Conservation (phyloP, 2,113 vertebrate genomes). For the Poecile atricapillus region DNA sequence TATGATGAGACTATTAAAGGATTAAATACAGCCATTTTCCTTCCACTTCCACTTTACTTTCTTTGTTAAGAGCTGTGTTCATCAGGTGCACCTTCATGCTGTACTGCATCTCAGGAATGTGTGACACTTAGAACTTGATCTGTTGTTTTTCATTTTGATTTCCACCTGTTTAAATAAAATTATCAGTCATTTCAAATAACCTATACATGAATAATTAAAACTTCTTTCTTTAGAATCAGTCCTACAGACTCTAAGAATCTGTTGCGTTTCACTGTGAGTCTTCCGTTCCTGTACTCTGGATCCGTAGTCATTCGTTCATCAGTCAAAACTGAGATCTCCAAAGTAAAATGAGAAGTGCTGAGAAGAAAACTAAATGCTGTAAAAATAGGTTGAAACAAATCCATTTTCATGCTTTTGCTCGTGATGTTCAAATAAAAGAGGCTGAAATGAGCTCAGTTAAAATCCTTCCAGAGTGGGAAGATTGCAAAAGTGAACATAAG, state of each 20-base stretch:
- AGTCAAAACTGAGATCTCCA: neutral
- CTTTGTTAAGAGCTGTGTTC: neutral
- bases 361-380: neutral
- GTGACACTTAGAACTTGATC: neutral
- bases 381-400: slow-evolving; percentile 46
- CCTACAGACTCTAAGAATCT: neutral
- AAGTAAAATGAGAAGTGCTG: neutral
- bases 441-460: neutral
- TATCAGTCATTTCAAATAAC: neutral
- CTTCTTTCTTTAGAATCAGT: neutral
- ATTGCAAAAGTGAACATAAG: neutral
- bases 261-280: neutral
- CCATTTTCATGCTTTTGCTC: slow-evolving; percentile 8
- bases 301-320: neutral
- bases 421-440: slow-evolving; percentile 3
- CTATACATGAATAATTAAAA: neutral
- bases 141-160: neutral
- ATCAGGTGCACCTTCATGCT: neutral
- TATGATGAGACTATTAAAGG: neutral
- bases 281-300: neutral
- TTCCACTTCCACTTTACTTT: neutral
- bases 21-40: neutral
- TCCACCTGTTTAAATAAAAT: neutral
- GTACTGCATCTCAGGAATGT: neutral
- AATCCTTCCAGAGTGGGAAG: neutral